Evolutionary conservation across 2,888 invertebrate species (phyloP), one percentile per base, ranked within the genome.

Genomic region (Dynastes maya): DNA sequence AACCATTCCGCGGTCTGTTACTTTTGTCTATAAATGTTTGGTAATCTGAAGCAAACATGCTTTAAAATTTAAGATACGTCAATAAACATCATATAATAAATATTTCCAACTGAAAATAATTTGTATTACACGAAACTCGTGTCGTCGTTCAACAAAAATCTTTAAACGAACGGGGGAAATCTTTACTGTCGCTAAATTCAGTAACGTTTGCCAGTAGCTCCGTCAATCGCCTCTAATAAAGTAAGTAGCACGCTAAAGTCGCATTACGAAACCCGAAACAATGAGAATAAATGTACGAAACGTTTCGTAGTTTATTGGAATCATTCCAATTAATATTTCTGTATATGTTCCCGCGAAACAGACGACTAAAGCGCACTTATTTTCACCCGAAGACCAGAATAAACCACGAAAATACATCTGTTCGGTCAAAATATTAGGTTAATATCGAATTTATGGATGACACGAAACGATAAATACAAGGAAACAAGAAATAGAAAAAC

Each of bases 261-360:
- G 5, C 29, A 29, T 49, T 68, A 51, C 51, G 27, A 68, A 68
- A 22, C 51, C 67, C 8, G 49, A 51, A 68, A 68, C 51, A 68
- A 68, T 68, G 29, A 29, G 16, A 51, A 22, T 51, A 49, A 68
- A 68, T 67, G 22, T 67, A 67, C 16, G 22, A 49, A 16, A 49
- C 9, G 45, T 67, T 67, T 67, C 67, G 27, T 68, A 68, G 51
- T 68, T 68, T 68, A 68, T 51, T 68, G 68, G 68, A 68, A 68
- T 51, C 29, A 22, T 51, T 68, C 68, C 68, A 68, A 67, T 67
- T 67, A 45, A 68, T 68, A 68, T 29, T 51, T 68, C 40, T 29
- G 9, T 27, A 67, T 68, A 22, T 53, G 51, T 29, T 9, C 16
- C 16, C 27, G 27, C 51, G 32, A 51, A 51, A 68, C 63, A 29